These are phyloP conservation scores for Hyles euphorbiae DNA, from an alignment of 1,140 invertebrate genomes.

Conservation along the genomic window DNA sequence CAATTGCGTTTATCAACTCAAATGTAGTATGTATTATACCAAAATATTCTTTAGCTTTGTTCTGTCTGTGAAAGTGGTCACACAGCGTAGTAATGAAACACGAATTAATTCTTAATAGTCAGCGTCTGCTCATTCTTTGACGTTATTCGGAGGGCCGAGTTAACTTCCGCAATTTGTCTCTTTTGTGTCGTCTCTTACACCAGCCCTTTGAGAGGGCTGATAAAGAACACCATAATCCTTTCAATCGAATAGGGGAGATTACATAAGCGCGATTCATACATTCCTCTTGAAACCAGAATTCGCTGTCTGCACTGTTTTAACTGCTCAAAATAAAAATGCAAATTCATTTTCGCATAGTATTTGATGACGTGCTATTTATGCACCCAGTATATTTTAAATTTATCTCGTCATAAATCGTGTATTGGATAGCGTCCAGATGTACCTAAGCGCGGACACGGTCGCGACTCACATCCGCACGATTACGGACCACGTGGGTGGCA, in stretches of 20 bases:
- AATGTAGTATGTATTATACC: too few relatives aligned
- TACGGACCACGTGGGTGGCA: conserved; percentile 3
- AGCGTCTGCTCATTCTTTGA: too few relatives aligned
- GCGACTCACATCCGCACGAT: background rate
- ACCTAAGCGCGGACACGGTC: background rate
- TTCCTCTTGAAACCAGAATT: conserved; percentile 11
- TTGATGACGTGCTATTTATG: conserved; percentile 45
- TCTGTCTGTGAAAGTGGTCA: too few relatives aligned
- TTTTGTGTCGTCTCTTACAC: conserved; percentile 26
- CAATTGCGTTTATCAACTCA: too few relatives aligned
- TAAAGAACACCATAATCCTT: conserved; percentile 52
- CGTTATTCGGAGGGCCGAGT: too few relatives aligned
- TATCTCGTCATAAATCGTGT: conserved; percentile 53
- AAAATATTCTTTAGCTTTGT: too few relatives aligned
- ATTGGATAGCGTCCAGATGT: conserved; percentile 50
- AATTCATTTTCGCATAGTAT: conserved; percentile 29
- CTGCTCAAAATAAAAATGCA: conserved; percentile 20
- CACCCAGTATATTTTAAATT: conserved; percentile 52
- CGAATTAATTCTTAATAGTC: too few relatives aligned
- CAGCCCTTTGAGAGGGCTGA: conserved; percentile 32
- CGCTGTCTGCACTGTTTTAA: background rate
- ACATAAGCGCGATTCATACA: conserved; percentile 20
- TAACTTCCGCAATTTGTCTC: conserved; percentile 43
- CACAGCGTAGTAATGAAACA: too few relatives aligned
- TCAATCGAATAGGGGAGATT: conserved; percentile 32